Base-by-base conservation (phyloP, 2,888 invertebrate species). In the Perizoma affinitatum region DNA sequence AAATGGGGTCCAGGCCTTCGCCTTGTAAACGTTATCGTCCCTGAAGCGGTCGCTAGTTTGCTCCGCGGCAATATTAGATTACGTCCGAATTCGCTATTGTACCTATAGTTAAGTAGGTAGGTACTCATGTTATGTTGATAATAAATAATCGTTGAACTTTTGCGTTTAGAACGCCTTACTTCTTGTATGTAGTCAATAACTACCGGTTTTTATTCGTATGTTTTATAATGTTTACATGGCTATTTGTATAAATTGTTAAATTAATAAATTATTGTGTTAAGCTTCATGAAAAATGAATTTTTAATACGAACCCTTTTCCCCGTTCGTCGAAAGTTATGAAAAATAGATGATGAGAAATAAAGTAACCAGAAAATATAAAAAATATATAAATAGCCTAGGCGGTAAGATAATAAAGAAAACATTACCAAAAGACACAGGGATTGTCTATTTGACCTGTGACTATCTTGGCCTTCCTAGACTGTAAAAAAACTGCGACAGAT, bases 51-150 rank as follows among this genome's bases (percentile, higher is more conserved):
- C 79, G 71, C 63, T 66, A 9, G 36, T 6, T 50, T 52, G 56
- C 56, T 79, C 90, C 90, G 88, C 84, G 83, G 91, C 91, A 92
- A 92, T 92, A 92, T 84, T 90, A 90, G 90, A 88, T 87, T 87
- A 90, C 91, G 91, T 92, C 91, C 91, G 83, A 79, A 78, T 73
- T 77, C 78, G 76, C 70, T 83, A 83, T 77, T 74, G 40, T 61
- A 63, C 22, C 22, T 22, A 22, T 82, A 81, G 72, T 73, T 85
- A 84, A 71, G 74, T 81, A 83, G 76, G 79, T 82, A 79, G 22
- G 22, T 22, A 22, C 22, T 58, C 46, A 57, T 51, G 58, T 66
- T 82, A 80, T 68, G 76, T 82, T 83, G 83, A 72, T 71, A 66
- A 76, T 73, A 79, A 77, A 66, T 73, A 79, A 77, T 80, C 80